Percentiles rank a stretch among this genome's conserved stretches.
These are phyloP conservation scores for Hofmannophila pseudospretella DNA, from an alignment of 2,888 invertebrate species.

Conservation along the genomic window DNA sequence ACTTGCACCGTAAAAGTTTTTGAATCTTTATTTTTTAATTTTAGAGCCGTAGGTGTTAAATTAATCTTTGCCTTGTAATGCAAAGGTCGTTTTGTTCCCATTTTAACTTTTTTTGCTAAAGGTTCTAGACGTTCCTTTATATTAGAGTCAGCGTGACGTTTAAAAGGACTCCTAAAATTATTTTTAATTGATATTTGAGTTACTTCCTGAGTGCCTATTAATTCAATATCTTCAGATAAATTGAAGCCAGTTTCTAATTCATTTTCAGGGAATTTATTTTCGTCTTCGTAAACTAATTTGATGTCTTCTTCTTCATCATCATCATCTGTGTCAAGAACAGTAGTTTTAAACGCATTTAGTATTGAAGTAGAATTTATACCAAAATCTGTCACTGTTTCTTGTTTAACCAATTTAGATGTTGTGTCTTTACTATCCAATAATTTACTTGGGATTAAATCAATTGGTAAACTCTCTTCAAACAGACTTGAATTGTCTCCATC, in stretches of 20 bases:
- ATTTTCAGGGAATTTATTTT: conserved; percentile 20
- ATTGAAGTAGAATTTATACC: conserved; percentile 44
- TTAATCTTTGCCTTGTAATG: neutral
- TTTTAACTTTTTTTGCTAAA: conserved; percentile 37
- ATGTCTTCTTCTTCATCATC: conserved; percentile 62
- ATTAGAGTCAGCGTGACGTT: conserved; percentile 29
- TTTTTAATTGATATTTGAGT: conserved; percentile 27
- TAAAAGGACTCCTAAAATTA: conserved; percentile 38
- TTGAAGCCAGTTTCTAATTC: conserved; percentile 23
- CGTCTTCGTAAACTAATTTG: conserved; percentile 58
- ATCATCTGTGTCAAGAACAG: conserved; percentile 39
- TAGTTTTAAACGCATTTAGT: conserved; percentile 48
- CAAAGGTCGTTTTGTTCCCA: conserved; percentile 11
- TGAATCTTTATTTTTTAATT: conserved; percentile 25
- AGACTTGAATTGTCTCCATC: conserved; percentile 73
- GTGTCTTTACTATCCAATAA: conserved; percentile 45
- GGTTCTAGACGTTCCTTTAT: conserved; percentile 21
- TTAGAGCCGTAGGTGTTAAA: conserved; percentile 10
- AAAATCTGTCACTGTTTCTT: conserved; percentile 25
- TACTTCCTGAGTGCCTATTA: conserved; percentile 35
- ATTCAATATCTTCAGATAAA: conserved; percentile 31
- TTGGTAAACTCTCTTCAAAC: conserved; percentile 77
- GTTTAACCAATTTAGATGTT: conserved; percentile 11
- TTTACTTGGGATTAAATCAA: conserved; percentile 70
- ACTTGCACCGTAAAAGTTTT: conserved; percentile 30